A percentile compares a stretch with the other conserved stretches of the same genome.
Evolutionary conservation across 2,888 invertebrate genomes (phyloP).

Genomic region (Yponomeuta malinellus): DNA sequence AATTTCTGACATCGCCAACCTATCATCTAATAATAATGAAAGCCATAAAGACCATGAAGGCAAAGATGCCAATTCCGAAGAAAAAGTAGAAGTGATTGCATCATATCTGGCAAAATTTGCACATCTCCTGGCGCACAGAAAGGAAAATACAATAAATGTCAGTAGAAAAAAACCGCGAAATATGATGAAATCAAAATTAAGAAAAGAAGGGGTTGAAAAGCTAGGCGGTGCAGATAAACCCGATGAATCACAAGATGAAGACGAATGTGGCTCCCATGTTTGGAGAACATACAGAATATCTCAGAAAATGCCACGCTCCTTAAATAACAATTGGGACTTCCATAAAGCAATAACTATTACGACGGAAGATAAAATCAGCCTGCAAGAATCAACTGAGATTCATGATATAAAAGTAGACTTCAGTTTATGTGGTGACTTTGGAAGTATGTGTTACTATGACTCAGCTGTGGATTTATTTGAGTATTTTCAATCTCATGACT

Average conservation of each 20-base stretch:
- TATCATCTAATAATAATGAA: neutral
- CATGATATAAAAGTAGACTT: neutral
- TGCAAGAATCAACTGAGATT: neutral
- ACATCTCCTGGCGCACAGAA: slow-evolving; percentile 23
- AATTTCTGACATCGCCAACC: neutral
- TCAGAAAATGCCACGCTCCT: neutral
- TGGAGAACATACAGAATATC: slow-evolving; percentile 11
- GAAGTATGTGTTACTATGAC: slow-evolving; percentile 40
- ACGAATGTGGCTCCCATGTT: neutral
- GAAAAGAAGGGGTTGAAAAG: slow-evolving; percentile 55
- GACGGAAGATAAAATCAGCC: neutral
- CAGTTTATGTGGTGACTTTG: slow-evolving; percentile 58
- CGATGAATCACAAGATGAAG: slow-evolving; percentile 5
- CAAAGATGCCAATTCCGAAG: neutral
- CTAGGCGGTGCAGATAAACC: slow-evolving; percentile 42
- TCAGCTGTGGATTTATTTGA: slow-evolving; percentile 28
- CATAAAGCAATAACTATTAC: neutral
- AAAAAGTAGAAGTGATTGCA: slow-evolving; percentile 35
- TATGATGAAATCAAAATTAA: slow-evolving; percentile 40
- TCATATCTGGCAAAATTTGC: slow-evolving; percentile 31
- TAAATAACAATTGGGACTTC: neutral
- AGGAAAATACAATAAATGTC: slow-evolving; percentile 14
- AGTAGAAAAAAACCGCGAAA: slow-evolving; percentile 21
- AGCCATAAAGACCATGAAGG: neutral
- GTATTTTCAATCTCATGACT: neutral